Percentiles rank a stretch among this genome's conserved stretches.
Conservation (phyloP, 2,888 invertebrate species). For the Petrophora chlorosata region DNA sequence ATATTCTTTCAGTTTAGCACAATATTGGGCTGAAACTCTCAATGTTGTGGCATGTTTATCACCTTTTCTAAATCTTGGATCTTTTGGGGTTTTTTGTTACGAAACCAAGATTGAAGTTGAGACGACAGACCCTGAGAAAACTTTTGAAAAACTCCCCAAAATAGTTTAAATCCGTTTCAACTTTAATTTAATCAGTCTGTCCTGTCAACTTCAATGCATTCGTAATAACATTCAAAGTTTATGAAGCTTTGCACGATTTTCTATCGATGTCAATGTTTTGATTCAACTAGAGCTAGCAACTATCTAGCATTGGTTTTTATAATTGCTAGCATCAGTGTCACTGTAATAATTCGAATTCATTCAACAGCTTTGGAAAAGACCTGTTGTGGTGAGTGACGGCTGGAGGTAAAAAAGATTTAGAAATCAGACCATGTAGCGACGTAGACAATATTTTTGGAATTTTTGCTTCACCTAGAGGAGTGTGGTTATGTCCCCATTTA, state of each 20-base stretch:
- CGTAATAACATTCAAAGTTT: slow-evolving; percentile 13
- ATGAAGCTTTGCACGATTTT: slow-evolving; percentile 59
- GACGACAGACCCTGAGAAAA: too few species aligned
- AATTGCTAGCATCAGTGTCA: slow-evolving; percentile 24
- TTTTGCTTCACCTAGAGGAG: slow-evolving; percentile 67
- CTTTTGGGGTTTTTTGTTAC: slow-evolving; percentile 12
- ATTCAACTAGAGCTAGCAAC: slow-evolving; percentile 12
- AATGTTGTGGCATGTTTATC: slow-evolving; percentile 68
- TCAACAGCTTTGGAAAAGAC: slow-evolving; percentile 83
- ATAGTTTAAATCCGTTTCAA: neutral
- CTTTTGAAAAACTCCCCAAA: too few species aligned
- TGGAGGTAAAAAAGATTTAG: slow-evolving; percentile 70
- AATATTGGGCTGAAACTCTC: slow-evolving; percentile 60
- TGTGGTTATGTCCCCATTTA: slow-evolving; percentile 53
- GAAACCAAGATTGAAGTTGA: slow-evolving; percentile 7
- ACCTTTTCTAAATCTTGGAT: slow-evolving; percentile 26
- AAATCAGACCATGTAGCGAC: slow-evolving; percentile 60
- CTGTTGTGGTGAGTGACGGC: slow-evolving; percentile 80
- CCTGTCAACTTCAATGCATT: slow-evolving; percentile 9
- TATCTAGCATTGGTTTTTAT: slow-evolving; percentile 7
- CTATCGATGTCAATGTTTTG: slow-evolving; percentile 27
- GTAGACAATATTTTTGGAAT: slow-evolving; percentile 66
- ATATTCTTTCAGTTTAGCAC: slow-evolving; percentile 47
- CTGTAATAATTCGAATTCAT: slow-evolving; percentile 66
- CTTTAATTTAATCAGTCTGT: neutral